These are phyloP conservation scores for Anas acuta DNA, from an alignment of 2,797 vertebrate genomes.

Conservation along the genomic window DNA sequence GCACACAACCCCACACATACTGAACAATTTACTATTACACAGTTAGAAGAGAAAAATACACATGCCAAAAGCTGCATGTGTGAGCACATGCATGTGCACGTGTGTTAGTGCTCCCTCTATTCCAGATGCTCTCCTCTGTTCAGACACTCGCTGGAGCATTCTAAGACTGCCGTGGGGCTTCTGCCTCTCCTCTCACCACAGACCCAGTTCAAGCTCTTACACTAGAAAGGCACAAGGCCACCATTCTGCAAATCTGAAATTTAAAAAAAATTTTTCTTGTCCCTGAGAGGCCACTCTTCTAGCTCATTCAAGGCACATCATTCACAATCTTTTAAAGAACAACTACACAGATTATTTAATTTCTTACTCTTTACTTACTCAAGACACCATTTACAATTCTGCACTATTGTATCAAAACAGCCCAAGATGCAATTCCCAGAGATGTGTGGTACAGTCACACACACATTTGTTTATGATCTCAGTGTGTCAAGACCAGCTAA, in stretches of 20 bases:
- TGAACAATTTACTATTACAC: background rate
- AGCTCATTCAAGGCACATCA: background rate
- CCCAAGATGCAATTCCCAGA: background rate
- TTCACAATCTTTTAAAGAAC: background rate
- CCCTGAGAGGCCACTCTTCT: background rate
- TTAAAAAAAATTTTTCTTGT: background rate
- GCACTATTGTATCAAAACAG: background rate
- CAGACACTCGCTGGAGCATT: background rate
- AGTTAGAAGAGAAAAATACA: background rate
- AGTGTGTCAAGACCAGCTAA: background rate
- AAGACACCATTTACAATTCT: background rate
- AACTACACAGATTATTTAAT: background rate
- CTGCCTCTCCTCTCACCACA: background rate
- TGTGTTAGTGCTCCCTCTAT: background rate
- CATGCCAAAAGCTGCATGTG: background rate
- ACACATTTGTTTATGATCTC: background rate
- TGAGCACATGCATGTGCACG: rapidly evolving
- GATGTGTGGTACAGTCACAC: background rate
- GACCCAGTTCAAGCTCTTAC: background rate
- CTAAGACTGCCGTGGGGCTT: background rate
- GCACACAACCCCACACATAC: background rate
- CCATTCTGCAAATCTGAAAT: background rate
- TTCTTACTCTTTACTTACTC: background rate
- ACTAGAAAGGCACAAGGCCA: background rate
- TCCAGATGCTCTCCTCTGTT: background rate